Evolutionary conservation across 2,113 vertebrate species (phyloP), one percentile per base, ranked within the genome.

Genomic region (Macrotis lagotis): DNA sequence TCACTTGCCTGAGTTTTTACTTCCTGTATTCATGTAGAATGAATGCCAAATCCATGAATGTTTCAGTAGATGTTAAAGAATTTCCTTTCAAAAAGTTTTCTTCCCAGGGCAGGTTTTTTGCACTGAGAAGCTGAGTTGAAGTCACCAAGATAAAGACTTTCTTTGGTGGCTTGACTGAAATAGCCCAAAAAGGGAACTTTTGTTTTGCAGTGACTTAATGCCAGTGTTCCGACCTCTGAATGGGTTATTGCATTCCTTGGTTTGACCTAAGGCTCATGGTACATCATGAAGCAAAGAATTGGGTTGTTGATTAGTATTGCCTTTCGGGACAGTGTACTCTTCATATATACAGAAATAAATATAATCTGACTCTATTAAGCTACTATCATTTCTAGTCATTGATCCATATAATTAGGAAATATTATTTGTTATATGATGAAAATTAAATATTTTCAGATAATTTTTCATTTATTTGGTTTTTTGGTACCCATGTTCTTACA

Each of bases 121-220:
- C 50, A 91, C 37, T 51, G 22, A 95, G 90, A 92, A 49, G 4
- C 59, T 90, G 89, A 96, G 88, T 66, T 91, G 24, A 52, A 52
- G 12, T 96, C 55, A 51, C 31, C 6, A 91, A 52, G 74, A 95
- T 48, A 92, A 95, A 97, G 90, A 88, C 91, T 97, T 96, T 95
- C 92, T 97, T 94, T 97, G 94, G 93, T 51, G 92, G 50, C 48
- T 51, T 94, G 93, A 47, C 90, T 94, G 94, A 59, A 97, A 96
- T 96, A 92, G 74, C 53, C 48, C 48, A 90, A 95, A 93, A 98
- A 96, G 94, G 96, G 95, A 93, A 19, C 91, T 93, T 97, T 95
- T 96, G 96, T 98, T 90, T 96, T 48, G 0, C 2, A 95, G 94
- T 55, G 90, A 96, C 91, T 59, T 4, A 8, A 95, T 91, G 25